A percentile compares a stretch with the other conserved stretches of the same genome.
Conservation (phyloP, 2,113 vertebrate species). For the Dipodomys stephensi region DNA sequence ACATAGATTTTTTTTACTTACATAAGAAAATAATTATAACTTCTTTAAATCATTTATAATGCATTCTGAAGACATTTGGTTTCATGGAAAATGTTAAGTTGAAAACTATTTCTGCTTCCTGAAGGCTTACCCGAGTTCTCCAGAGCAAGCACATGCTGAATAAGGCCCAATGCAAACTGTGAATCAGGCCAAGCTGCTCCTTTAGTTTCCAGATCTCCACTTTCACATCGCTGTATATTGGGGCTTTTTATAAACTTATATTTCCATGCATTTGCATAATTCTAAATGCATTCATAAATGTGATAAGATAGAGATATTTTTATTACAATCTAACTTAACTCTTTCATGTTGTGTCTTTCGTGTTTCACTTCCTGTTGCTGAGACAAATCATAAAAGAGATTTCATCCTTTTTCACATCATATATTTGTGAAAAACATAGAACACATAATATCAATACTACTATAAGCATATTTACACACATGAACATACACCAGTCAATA, state of each 20-base stretch:
- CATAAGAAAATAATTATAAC: constrained; percentile 60
- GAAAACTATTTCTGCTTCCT: constrained; percentile 69
- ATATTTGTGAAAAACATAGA: background rate
- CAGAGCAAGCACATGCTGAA: constrained; percentile 36
- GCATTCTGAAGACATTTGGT: constrained; percentile 56
- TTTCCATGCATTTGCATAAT: constrained; percentile 63
- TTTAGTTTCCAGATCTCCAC: constrained; percentile 60
- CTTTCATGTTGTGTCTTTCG: background rate
- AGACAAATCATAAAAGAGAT: background rate
- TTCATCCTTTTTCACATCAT: background rate
- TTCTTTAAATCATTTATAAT: constrained; percentile 66
- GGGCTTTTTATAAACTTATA: constrained; percentile 49
- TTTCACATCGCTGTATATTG: constrained; percentile 19
- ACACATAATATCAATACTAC: background rate
- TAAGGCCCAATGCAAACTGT: constrained; percentile 59
- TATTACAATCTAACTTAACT: constrained; percentile 27
- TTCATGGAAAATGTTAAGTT: constrained; percentile 59
- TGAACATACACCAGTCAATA: background rate
- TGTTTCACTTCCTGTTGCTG: background rate
- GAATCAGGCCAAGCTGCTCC: constrained; percentile 71
- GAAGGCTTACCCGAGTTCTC: constrained; percentile 57
- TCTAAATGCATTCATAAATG: constrained; percentile 68
- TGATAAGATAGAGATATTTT: constrained; percentile 60
- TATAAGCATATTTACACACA: background rate
- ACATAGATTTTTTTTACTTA: constrained; percentile 46